Base-by-base conservation (phyloP, 23 tunicate genomes). In the Aplidium turbinatum region DNA sequence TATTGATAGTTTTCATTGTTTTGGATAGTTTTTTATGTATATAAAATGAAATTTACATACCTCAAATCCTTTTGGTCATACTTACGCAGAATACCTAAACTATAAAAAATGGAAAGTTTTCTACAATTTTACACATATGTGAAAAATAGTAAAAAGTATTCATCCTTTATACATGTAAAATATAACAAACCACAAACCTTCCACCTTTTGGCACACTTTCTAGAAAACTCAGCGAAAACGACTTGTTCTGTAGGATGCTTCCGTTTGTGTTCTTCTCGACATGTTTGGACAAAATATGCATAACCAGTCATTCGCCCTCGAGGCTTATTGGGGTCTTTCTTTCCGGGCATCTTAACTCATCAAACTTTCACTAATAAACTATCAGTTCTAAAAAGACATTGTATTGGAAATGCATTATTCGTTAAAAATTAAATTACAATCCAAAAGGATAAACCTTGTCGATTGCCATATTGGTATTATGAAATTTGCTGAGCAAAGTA, bases 241-340 rank as follows among this genome's bases (percentile, higher is more conserved):
- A 90, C 89, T 66, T 83, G 86, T 33, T 90, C 90, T 63, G 78
- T 82, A 1, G 97, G 97, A 57, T 90, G 97, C 20, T 76, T 70
- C 33, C 68, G 78, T 56, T 84, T 84, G 79, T 90, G 97, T 40
- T 90, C 97, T 23, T 77, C 82, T 13, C 97, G 79, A 47, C 97
- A 90, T 18, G 97, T 90, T 83, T 90, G 97, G 39, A 93, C 98
- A 42, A 93, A 93, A 63, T 70, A 93, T 1, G 94, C 98, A 62
- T 93, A 93, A 3, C 89, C 98, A 24, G 98, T 87, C 85, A 82
- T 93, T 38, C 85, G 58, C 9, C 98, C 98, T 7, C 98, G 60
- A 7, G 98, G 98, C 84, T 93, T 93, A 39, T 93, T 93, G 33
- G 94, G 98, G 46, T 93, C 98, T 87, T 93, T 93, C 72, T 84